Base-by-base conservation (phyloP, 2,797 vertebrate species). In the Halcyon badia region DNA sequence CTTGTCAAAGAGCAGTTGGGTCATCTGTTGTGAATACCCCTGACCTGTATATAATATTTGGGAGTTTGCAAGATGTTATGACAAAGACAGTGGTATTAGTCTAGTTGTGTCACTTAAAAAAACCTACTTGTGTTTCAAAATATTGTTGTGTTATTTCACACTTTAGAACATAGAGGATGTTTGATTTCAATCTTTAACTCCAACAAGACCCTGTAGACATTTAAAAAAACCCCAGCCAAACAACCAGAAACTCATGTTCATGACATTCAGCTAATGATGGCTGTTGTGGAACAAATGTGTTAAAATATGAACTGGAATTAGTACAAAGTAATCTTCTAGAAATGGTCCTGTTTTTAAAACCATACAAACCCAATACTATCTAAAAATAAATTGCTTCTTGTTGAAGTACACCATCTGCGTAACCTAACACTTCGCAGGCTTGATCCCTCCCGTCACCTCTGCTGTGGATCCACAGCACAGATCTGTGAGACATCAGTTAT, bases 251-350 rank as follows among this genome's bases (percentile, higher is more conserved):
- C 44, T 57, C 51, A n/a, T 70, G 78, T 94, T 89, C 20, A 41
- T 95, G 83, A 90, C 33, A 65, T 90, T 95, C 62, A 88, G 69
- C 70, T 96, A 58, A 92, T 81, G 73, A 92, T 95, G 96, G 31
- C 78, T 91, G 57, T 88, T 88, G 84, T 37, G 33, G 85, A 97
- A 94, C 76, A 90, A 85, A 94, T 76, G 39, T 96, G 58, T 87
- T 98, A 85, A 95, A 97, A 90, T 92, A 95, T 89, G 60, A 89
- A 95, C 96, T 95, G 93, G 82, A 95, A 95, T 94, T 37, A 79
- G 48, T 75, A 86, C 26, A 73, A 82, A 81, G 73, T 94, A 94
- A 69, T 69, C 39, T 86, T 72, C 18, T 87, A 90, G 82, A 76
- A 91, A 82, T 89, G 57, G 88, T 93, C 66, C 35, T 5, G 5